phyloP scores from a whole-genome alignment of 2,888 invertebrate genomes.

The Nemotelus pantherinus region DNA sequence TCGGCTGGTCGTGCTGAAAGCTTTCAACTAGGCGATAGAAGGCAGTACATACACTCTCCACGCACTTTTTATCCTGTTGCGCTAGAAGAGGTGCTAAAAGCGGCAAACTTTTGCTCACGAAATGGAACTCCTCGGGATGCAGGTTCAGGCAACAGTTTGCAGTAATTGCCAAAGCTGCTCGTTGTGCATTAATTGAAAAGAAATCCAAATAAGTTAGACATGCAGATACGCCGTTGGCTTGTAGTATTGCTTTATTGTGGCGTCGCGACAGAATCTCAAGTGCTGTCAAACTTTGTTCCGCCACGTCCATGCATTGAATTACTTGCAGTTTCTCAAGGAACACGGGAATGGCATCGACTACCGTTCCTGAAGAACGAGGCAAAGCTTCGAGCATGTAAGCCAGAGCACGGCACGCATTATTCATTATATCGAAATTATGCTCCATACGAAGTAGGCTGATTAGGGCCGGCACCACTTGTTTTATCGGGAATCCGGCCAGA shows the following conservation, averaged over 20 bases:
- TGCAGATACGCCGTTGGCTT: conserved; percentile 94
- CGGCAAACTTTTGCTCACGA: conserved; percentile 87
- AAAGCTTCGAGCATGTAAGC: conserved; percentile 99
- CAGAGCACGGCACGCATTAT: conserved; percentile 96
- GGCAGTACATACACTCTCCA: conserved; percentile 95
- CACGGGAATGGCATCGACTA: conserved; percentile 96
- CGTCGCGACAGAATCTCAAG: conserved; percentile 95
- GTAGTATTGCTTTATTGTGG: conserved; percentile 95
- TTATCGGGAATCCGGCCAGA: conserved; percentile 96
- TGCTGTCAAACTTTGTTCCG: conserved; percentile 97
- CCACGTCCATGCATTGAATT: conserved; percentile 99
- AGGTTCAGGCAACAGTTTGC: conserved; percentile 98
- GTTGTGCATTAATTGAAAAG: conserved; percentile 97
- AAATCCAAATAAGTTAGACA: conserved; percentile 97
- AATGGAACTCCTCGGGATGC: conserved; percentile 92
- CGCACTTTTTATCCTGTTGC: conserved; percentile 96
- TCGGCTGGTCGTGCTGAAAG: conserved; percentile 89
- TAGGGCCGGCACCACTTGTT: conserved; percentile 96
- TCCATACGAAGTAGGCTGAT: conserved; percentile 93
- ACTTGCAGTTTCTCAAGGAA: conserved; percentile 97
- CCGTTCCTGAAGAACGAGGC: conserved; percentile 94
- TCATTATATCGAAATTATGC: conserved; percentile 99
- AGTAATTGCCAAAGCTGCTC: conserved; percentile 94
- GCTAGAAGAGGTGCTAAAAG: conserved; percentile 82
- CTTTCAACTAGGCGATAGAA: conserved; percentile 97